Conservation (phyloP, 2,888 invertebrate species). For the Ornithoptera alexandrae region DNA sequence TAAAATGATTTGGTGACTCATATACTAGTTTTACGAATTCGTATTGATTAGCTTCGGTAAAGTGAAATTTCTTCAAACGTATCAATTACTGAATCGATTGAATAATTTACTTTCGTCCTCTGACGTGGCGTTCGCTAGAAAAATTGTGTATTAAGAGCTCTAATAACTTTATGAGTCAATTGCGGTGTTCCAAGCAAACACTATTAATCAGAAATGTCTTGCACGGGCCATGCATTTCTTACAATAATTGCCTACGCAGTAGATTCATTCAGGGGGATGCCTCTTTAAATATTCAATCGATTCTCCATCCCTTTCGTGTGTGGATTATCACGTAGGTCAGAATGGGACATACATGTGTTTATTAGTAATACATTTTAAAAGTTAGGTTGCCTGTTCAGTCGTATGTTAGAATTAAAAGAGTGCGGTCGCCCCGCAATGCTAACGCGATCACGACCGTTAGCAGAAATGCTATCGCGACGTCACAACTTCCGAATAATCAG, state of each 20-base stretch:
- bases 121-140: conserved; percentile 44
- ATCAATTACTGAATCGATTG: conserved; percentile 57
- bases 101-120: conserved; percentile 58
- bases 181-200: conserved; percentile 56
- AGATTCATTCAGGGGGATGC: conserved; percentile 60
- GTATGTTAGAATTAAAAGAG: conserved; percentile 51
- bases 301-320: conserved; percentile 44
- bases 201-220: conserved; percentile 49
- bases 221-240: conserved; percentile 61
- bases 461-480: conserved; percentile 74
- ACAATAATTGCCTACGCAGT: conserved; percentile 51
- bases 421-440: conserved; percentile 71
- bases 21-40: conserved; percentile 34
- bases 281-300: conserved; percentile 68
- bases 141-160: conserved; percentile 54
- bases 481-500: conserved; percentile 74
- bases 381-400: conserved; percentile 48
- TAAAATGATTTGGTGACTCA: conserved; percentile 1
- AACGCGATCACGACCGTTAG: conserved; percentile 63
- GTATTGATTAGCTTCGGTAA: conserved; percentile 44
- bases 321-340: conserved; percentile 29
- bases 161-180: conserved; percentile 50
- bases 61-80: conserved; percentile 50
- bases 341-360: conserved; percentile 46
- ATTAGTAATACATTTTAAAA: conserved; percentile 28